A percentile compares a stretch with the other conserved stretches of the same genome.
Evolutionary conservation across 1,140 invertebrate genomes (phyloP).

Genomic region (Arctopsyche grandis): DNA sequence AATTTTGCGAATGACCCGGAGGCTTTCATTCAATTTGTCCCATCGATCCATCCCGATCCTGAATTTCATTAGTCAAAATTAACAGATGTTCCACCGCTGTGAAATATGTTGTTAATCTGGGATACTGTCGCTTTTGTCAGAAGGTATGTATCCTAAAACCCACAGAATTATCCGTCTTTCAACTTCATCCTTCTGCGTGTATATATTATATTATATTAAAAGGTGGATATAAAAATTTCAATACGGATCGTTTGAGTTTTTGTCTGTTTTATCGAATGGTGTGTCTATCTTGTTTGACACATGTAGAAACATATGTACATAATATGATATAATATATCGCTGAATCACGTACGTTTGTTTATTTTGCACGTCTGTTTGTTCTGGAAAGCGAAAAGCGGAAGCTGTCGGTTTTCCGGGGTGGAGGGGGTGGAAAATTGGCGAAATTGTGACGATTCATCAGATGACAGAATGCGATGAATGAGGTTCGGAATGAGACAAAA

Average conservation of each 20-base stretch:
- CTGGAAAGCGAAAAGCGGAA: constrained; percentile 1
- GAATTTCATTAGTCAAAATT: constrained; percentile 20
- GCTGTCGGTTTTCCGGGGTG: not conserved
- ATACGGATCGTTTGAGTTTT: not conserved
- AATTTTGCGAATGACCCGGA: not conserved
- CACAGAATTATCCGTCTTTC: no score
- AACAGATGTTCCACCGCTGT: not conserved
- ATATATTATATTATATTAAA: no score
- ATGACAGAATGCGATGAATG: not conserved
- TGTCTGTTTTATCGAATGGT: no score
- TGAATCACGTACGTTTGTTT: not conserved
- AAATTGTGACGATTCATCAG: not conserved
- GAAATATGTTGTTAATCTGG: not conserved
- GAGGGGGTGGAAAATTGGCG: not conserved
- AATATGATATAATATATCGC: not conserved
- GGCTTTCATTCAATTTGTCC: not conserved
- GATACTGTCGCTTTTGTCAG: no score
- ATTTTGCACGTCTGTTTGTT: not conserved
- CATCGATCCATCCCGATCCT: not conserved
- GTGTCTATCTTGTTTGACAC: no score
- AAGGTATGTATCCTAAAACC: not conserved
- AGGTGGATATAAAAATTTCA: no score
- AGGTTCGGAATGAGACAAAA: not conserved
- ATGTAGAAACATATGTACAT: no score
- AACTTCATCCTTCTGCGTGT: not conserved